A percentile compares a stretch with the other conserved stretches of the same genome.
phyloP scores from a whole-genome alignment of 1,140 invertebrate genomes.

The Triops longicaudatus region DNA sequence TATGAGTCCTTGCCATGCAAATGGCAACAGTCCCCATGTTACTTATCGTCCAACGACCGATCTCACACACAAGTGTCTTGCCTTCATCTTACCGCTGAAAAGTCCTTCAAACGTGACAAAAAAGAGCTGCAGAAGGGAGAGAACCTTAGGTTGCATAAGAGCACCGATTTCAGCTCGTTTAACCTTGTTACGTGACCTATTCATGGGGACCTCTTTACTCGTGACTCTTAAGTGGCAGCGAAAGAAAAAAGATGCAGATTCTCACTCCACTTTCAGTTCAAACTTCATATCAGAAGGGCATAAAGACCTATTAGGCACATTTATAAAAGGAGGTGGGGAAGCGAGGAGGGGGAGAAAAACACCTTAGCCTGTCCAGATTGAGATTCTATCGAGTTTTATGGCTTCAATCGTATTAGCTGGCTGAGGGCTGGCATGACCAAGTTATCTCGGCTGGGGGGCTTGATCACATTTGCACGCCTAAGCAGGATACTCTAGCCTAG shows the following conservation, averaged over 20 bases:
- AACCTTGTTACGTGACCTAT: not conserved
- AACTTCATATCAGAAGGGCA: not conserved
- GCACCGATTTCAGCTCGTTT: not conserved
- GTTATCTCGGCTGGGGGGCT: conserved; percentile 13
- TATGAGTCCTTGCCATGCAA: conserved; percentile 2
- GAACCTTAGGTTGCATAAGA: too few relatives aligned
- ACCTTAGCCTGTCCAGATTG: not conserved
- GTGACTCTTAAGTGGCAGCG: not conserved
- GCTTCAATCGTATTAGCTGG: conserved; percentile 11
- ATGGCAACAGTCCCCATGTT: not conserved
- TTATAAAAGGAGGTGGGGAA: not conserved
- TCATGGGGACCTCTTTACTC: not conserved
- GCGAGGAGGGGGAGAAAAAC: not conserved
- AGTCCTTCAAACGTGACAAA: not conserved
- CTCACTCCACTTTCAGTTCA: not conserved
- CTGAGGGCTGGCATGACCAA: conserved; percentile 3
- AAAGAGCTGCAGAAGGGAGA: too few relatives aligned
- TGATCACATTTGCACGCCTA: conserved; percentile 14
- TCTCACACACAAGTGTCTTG: not conserved
- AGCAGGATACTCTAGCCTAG: not conserved
- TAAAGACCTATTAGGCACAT: not conserved
- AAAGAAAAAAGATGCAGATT: not conserved
- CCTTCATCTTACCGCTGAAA: not conserved
- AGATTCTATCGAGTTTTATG: conserved; percentile 12
- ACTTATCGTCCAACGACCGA: not conserved